Evolutionary conservation across 2,888 invertebrate species (phyloP), one percentile per base, ranked within the genome.

Genomic region (Stenurella melanura): DNA sequence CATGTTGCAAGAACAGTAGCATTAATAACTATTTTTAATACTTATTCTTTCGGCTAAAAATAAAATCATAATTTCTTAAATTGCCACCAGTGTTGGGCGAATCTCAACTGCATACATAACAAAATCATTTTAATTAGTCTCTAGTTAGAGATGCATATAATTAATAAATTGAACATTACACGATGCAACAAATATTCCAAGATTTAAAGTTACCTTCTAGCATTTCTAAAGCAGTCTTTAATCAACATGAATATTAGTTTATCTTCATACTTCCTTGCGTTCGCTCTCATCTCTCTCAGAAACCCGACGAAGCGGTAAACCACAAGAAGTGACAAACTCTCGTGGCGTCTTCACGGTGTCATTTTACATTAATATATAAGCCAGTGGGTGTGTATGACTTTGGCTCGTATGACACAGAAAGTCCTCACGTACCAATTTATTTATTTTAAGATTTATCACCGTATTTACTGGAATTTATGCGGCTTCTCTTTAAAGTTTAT

Each of bases 291-390:
- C 26, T 56, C 60, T 73, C 50, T 60, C 57, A 60, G 38, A 74
- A 78, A 70, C 30, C 54, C 75, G 80, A 73, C 80, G 81, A 78
- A 76, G 81, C 78, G 81, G 82, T 77, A 80, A 80, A 79, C 81
- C 80, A 78, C 82, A 77, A 81, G 81, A 78, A 82, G 78, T 82
- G 81, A 81, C 83, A 83, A 82, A 82, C 77, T 76, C 80, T 81
- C 78, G 77, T 78, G 77, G 78, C 75, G 78, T 81, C 81, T 81
- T 81, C 79, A 74, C 74, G 73, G 78, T 83, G 82, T 83, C 82
- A 82, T 73, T 79, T 83, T 79, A 78, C 83, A 78, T 83, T 83
- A 83, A 83, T 82, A 83, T 83, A 83, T 81, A 81, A 71, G 30
- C 72, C 79, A 76, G 81, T 77, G 77, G 78, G 81, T 79, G 79